phyloP scores from a whole-genome alignment of 2,888 invertebrate genomes.

The Halocaridina rubra region DNA sequence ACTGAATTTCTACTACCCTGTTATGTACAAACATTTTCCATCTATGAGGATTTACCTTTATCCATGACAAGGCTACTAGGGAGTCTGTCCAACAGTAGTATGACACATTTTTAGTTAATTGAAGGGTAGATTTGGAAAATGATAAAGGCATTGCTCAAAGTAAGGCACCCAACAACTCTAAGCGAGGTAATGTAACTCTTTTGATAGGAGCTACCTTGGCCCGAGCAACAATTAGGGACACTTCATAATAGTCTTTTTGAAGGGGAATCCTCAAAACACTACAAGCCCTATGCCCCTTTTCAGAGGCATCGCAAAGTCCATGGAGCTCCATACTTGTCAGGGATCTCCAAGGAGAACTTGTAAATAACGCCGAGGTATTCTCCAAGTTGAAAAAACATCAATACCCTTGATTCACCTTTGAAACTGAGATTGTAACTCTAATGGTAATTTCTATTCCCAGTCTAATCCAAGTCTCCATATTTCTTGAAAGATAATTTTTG shows the following conservation, averaged over 20 bases:
- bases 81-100: not conserved
- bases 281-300: not conserved
- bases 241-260: not conserved
- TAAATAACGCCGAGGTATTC: not conserved
- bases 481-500: not conserved
- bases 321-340: not conserved
- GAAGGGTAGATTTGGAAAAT: not conserved
- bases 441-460: not conserved
- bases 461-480: not conserved
- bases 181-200: not conserved
- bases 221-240: not conserved
- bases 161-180: not conserved
- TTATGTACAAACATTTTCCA: slow-evolving; percentile 44
- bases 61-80: slow-evolving; percentile 34
- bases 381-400: not conserved
- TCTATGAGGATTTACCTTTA: slow-evolving; percentile 38
- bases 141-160: not conserved
- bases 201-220: not conserved
- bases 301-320: not conserved
- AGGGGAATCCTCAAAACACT: not conserved
- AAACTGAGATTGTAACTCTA: not conserved
- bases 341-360: not conserved
- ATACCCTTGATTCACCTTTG: not conserved
- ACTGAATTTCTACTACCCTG: slow-evolving; percentile 45
- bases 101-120: not conserved